These are phyloP conservation scores for Sarotherodon lohbergeri DNA, from an alignment of 2,113 vertebrate genomes.

Conservation along the genomic window DNA sequence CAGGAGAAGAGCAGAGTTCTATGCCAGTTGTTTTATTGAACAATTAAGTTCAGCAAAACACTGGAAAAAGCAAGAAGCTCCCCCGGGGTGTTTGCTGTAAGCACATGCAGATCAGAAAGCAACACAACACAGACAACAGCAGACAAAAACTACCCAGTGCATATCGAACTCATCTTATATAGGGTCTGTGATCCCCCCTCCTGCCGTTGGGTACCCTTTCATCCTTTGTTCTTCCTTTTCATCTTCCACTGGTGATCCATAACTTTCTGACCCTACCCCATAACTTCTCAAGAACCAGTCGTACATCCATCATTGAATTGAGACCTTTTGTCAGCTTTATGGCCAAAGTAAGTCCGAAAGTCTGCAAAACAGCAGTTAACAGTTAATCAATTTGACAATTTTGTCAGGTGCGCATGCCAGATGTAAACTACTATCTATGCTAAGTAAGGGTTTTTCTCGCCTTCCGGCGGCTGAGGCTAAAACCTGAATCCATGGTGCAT, in stretches of 20 bases:
- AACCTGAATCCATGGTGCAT: rapidly evolving
- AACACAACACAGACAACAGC: background rate
- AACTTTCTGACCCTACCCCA: background rate
- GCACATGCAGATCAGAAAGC: background rate
- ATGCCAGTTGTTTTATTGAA: background rate
- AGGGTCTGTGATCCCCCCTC: background rate
- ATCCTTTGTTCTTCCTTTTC: background rate
- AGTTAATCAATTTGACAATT: background rate
- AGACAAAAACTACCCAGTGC: background rate
- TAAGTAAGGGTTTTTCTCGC: background rate
- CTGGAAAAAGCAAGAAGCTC: rapidly evolving
- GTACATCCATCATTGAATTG: background rate
- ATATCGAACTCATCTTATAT: background rate
- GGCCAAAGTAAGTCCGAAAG: rapidly evolving
- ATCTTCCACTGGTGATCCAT: background rate
- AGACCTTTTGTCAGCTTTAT: background rate
- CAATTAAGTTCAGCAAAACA: background rate
- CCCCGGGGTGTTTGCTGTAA: rapidly evolving
- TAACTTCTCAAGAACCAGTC: background rate
- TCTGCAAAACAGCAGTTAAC: background rate
- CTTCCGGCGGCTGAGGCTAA: rapidly evolving
- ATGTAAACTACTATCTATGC: background rate
- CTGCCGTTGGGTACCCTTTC: rapidly evolving
- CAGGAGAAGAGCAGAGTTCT: background rate
- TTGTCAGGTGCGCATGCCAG: background rate